Evolutionary conservation across 53 echinoderm and acorn worm genomes (phyloP), one percentile per base, ranked within the genome.

Genomic region (Patiria pectinifera): DNA sequence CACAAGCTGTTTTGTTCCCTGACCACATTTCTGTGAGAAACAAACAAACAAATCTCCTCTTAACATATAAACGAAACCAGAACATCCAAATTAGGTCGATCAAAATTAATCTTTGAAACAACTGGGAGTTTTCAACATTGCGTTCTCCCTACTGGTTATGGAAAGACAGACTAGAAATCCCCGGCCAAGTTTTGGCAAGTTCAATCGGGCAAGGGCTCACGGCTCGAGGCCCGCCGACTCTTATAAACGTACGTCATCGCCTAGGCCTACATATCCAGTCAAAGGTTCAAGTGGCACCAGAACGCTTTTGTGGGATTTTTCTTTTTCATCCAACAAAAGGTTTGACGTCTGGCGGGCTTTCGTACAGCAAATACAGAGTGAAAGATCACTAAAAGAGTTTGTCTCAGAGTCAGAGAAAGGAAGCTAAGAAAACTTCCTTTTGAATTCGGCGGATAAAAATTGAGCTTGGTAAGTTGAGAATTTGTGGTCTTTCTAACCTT

Each of bases 251-350:
- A 79, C 80, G 44, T 79, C 80, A 79, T 16, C 47, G 4, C 80
- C 47, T 45, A 16, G 47, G 3, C 80, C 80, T 79, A 79, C 80
- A 79, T 46, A 19, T 70, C 70, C 14, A 74, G 74, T n/a, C 22
- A 74, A 74, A 74, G 70, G 70, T 70, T 70, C 70, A 70, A 22
- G 19, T n/a, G 74, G 74, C 74, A 74, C 74, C 74, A 23, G 24
- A 74, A 23, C 2, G n/a, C 24, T 23, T 74, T 24, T 74, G 19
- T 16, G 24, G n/a, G 22, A 23, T 74, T 74, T 23, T 74, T 74
- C 4, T 70, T 74, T 21, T 4, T 23, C 11, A 74, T 74, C 74
- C 74, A 74, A n/a, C n/a, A 23, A 24, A 23, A 6, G 4, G 3
- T 74, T n/a, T 74, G 69, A 15, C 16, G 69, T 69, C 7, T 69